Conservation (phyloP, 2,113 vertebrate species). For the Indri indri region DNA sequence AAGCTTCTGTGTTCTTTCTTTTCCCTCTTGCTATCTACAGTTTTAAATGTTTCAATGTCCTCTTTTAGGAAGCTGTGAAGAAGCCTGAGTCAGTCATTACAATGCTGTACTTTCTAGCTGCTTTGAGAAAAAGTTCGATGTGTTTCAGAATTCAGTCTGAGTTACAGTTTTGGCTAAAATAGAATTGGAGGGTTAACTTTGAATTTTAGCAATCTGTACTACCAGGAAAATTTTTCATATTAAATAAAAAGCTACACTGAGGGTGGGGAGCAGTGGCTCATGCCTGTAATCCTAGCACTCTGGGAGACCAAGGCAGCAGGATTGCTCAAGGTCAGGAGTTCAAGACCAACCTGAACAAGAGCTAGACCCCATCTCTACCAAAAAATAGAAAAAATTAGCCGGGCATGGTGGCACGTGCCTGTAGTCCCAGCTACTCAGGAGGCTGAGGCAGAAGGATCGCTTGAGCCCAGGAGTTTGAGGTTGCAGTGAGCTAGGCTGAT, state of each 20-base stretch:
- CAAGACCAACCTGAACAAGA: too few relatives aligned
- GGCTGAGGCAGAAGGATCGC: too few relatives aligned
- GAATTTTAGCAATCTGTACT: not conserved
- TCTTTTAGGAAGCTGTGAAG: not conserved
- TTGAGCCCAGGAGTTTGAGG: too few relatives aligned
- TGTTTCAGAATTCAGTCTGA: not conserved
- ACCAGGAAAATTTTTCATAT: not conserved
- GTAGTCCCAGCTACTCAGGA: too few relatives aligned
- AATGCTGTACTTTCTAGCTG: not conserved
- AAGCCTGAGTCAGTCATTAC: not conserved
- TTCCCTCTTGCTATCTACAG: not conserved
- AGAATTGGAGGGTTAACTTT: not conserved
- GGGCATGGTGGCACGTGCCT: accelerated
- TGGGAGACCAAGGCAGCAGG: too few relatives aligned
- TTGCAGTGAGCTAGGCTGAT: too few relatives aligned
- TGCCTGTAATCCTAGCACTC: too few relatives aligned
- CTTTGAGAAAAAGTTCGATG: not conserved
- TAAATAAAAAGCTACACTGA: not conserved
- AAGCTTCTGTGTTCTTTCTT: not conserved
- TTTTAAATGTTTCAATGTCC: not conserved
- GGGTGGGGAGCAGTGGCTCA: not conserved
- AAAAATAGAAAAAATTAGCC: too few relatives aligned
- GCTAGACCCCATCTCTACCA: too few relatives aligned
- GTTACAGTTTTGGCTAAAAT: not conserved
- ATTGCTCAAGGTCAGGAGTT: too few relatives aligned